Evolutionary conservation across 2,797 vertebrate genomes (phyloP).

Genomic region (Brachyalestes nurse): DNA sequence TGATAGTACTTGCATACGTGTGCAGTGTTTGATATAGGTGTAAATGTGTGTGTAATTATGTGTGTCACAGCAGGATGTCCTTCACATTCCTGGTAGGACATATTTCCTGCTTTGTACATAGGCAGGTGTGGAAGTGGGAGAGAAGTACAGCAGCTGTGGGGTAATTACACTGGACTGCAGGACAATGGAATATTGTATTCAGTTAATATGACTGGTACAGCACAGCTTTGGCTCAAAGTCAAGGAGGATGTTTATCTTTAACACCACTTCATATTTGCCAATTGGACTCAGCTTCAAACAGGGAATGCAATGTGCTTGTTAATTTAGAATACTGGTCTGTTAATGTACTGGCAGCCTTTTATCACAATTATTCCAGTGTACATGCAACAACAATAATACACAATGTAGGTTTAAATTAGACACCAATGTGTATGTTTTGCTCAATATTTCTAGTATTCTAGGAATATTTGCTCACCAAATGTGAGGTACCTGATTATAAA

Average conservation of each 20-base stretch:
- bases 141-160: slow-evolving; percentile 11
- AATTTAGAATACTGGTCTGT: neutral
- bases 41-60: slow-evolving; percentile 41
- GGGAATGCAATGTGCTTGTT: neutral
- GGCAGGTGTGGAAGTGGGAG: slow-evolving; percentile 13
- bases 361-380: neutral
- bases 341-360: neutral
- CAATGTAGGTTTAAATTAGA: too few relatives aligned
- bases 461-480: too few relatives aligned
- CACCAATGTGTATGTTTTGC: too few relatives aligned
- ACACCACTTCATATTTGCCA: neutral
- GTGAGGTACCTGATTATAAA: too few relatives aligned
- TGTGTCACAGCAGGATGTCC: slow-evolving; percentile 40
- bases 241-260: slow-evolving; percentile 18
- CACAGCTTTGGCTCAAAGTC: neutral
- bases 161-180: neutral
- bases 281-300: neutral
- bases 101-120: slow-evolving; percentile 10
- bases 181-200: neutral
- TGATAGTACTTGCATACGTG: neutral
- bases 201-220: neutral
- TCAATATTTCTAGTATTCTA: too few relatives aligned
- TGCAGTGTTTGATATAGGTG: neutral
- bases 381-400: too few relatives aligned
- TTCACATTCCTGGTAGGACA: neutral